Percentiles rank a stretch among this genome's conserved stretches.
phyloP scores from a whole-genome alignment of 2,888 invertebrate species.

The Empis livida region DNA sequence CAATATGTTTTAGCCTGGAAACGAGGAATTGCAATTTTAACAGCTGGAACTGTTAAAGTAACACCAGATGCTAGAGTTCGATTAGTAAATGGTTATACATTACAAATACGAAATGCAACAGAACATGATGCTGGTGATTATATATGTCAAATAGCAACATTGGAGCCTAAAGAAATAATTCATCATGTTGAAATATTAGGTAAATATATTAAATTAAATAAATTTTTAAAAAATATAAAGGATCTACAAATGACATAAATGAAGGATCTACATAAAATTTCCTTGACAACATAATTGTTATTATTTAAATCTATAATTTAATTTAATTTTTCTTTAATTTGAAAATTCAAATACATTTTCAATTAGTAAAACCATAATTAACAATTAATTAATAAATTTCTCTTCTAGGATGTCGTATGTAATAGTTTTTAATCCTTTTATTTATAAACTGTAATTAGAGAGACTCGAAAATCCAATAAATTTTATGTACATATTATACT shows the following conservation, averaged over 20 bases:
- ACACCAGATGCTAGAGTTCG: constrained; percentile 42
- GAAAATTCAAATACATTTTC: too few species aligned
- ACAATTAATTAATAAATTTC: too few species aligned
- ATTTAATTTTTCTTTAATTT: too few species aligned
- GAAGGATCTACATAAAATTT: too few species aligned
- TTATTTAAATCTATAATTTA: too few species aligned
- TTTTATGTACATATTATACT: too few species aligned
- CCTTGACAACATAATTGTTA: too few species aligned
- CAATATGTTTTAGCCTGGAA: constrained; percentile 44
- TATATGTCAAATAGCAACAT: constrained; percentile 44
- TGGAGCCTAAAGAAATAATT: constrained; percentile 42
- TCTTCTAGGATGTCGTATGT: too few species aligned
- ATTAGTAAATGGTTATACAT: constrained; percentile 42
- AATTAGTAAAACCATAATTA: too few species aligned
- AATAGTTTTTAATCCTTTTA: too few species aligned
- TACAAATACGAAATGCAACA: constrained; percentile 42
- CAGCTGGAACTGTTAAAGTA: constrained; percentile 43
- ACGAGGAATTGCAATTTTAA: constrained; percentile 42
- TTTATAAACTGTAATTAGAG: too few species aligned
- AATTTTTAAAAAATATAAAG: not conserved
- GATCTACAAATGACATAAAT: not conserved
- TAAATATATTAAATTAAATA: constrained; percentile 24
- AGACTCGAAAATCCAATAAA: too few species aligned
- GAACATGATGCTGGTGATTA: constrained; percentile 45
- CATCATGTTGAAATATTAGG: constrained; percentile 46